Evolutionary conservation across 2,888 invertebrate genomes (phyloP).

Genomic region (Bursaphelenchus okinawaensis): DNA sequence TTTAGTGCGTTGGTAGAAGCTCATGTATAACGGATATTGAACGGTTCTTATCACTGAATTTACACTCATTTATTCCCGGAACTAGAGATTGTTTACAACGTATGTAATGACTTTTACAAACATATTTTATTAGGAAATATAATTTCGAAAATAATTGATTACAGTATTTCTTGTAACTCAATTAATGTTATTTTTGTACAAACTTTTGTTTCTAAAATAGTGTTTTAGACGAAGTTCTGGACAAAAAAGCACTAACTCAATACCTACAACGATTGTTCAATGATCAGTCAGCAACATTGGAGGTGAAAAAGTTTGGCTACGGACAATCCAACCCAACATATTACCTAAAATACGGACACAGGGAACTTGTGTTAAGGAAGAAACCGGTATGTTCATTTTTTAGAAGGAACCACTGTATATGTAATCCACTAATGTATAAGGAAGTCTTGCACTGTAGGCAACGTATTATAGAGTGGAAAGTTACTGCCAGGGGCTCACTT

Average conservation of each 20-base stretch:
- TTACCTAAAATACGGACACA: conserved; percentile 57
- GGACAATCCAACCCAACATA: conserved; percentile 62
- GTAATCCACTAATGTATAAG: conserved; percentile 18
- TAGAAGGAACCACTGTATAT: too few species aligned
- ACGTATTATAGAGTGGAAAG: conserved; percentile 58
- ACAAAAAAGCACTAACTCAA: conserved; percentile 6
- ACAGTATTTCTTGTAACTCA: too few species aligned
- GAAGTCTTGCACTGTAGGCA: conserved; percentile 50
- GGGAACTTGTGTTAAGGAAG: conserved; percentile 60
- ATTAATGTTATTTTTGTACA: too few species aligned
- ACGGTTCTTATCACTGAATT: not conserved
- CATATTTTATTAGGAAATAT: too few species aligned
- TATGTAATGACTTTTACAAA: not conserved
- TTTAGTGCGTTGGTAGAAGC: not conserved
- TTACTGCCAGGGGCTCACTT: conserved; percentile 61
- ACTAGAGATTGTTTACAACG: not conserved
- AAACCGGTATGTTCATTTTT: conserved; percentile 58
- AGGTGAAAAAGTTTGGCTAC: conserved; percentile 48
- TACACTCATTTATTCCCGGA: not conserved
- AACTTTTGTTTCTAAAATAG: too few species aligned
- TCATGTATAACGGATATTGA: not conserved
- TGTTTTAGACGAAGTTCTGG: conserved; percentile 20
- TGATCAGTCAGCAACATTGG: conserved; percentile 1
- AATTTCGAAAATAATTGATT: too few species aligned
- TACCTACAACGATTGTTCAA: conserved; percentile 20